Base-by-base conservation (phyloP, 23 tunicate genomes). In the Ciona savignyi region DNA sequence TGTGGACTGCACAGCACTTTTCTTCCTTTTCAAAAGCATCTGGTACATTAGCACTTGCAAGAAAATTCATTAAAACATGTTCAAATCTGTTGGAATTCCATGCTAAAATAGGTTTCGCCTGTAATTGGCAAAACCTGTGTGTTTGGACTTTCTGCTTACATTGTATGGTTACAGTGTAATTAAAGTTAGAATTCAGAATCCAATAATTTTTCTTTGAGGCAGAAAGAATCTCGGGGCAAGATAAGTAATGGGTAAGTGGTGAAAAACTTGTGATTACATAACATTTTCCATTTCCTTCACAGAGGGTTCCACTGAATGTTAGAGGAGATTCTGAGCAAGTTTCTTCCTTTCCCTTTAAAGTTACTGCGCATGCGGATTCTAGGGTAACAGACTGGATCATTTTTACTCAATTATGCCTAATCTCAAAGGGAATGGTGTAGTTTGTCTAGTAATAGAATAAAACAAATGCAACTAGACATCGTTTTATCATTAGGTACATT, bases 71-170 rank as follows among this genome's bases (percentile, higher is more conserved):
- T 34, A 74, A 19, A 1, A 24, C 33, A 15, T 32, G 27, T n/a
- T 56, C 80, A 72, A 82, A 68, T 51, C 27, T 60, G 1, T 25
- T 4, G 30, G 79, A 33, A n/a, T 75, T 68, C 87, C 87, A 82
- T 3, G 70, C 80, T 9, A 29, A 49, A 0, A 68, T 4, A 21
- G 64, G 56, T 21, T n/a, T 61, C 1, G 34, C 75, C 1, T 22
- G 15, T 29, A 62, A 26, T 34, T 34, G 24, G 32, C 2, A 23
- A 51, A 32, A 23, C 24, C n/a, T n/a, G n/a, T n/a, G n/a, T n/a
- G n/a, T n/a, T n/a, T n/a, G n/a, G n/a, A n/a, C n/a, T n/a, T n/a
- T n/a, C n/a, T n/a, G n/a, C n/a, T n/a, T n/a, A 42, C 56, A 42
- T 15, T 42, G 56, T 42, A 42, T 42, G 15, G 15, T 6, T 15